A percentile compares a stretch with the other conserved stretches of the same genome.
Conservation (phyloP, 2,888 invertebrate genomes). For the Acronicta aceris region DNA sequence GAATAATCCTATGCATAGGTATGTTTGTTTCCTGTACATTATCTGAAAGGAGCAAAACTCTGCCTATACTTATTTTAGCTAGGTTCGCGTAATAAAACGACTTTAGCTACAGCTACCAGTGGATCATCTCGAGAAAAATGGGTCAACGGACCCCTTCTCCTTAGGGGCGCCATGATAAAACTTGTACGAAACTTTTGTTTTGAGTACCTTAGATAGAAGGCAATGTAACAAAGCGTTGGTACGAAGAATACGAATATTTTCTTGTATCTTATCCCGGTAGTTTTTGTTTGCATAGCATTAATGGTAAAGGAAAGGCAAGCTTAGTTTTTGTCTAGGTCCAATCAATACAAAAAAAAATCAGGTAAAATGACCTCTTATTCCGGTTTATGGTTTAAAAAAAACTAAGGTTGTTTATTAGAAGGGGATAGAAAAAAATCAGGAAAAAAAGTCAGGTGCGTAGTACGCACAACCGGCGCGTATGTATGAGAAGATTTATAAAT, state of each 20-base stretch:
- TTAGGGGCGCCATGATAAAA: conserved; percentile 82
- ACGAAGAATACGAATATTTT: conserved; percentile 37
- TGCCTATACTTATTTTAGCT: conserved; percentile 6
- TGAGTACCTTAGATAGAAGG: conserved; percentile 78
- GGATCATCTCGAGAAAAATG: conserved; percentile 84
- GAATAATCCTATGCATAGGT: too few relatives aligned
- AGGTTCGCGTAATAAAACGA: conserved; percentile 52
- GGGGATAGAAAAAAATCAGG: too few relatives aligned
- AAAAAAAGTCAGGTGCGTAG: too few relatives aligned
- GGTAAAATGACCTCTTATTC: too few relatives aligned
- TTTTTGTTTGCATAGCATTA: not conserved
- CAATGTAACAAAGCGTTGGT: conserved; percentile 63
- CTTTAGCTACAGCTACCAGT: conserved; percentile 55
- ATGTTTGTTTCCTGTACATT: not conserved
- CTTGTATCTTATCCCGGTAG: conserved; percentile 4
- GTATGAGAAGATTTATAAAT: too few relatives aligned
- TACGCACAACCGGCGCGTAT: too few relatives aligned
- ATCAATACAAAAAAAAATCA: too few relatives aligned
- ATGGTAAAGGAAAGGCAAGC: not conserved
- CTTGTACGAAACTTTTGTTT: conserved; percentile 86
- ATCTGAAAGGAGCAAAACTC: not conserved
- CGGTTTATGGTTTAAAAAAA: too few relatives aligned
- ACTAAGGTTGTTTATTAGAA: too few relatives aligned
- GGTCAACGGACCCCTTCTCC: conserved; percentile 82
- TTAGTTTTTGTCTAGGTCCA: not conserved